Conservation (phyloP, 2,797 vertebrate species). For the Acipenser transmontanus region DNA sequence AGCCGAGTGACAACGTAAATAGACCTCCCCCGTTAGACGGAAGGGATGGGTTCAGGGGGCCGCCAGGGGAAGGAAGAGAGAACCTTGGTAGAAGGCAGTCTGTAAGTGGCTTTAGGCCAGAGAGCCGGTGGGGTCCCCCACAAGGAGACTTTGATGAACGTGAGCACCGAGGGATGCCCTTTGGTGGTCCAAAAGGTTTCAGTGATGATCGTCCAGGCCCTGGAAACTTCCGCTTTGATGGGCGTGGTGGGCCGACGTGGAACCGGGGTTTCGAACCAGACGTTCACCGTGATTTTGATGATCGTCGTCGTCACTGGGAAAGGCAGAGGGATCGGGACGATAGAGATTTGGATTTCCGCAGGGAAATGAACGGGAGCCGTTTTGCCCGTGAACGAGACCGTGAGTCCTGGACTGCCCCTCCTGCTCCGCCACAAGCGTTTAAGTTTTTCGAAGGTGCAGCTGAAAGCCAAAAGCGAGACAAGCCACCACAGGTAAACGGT, state of each 20-base stretch:
- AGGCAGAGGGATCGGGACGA: conserved; percentile 92
- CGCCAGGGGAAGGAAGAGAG: conserved; percentile 66
- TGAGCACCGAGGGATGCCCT: conserved; percentile 66
- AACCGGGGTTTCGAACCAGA: conserved; percentile 79
- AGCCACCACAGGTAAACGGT: conserved; percentile 73
- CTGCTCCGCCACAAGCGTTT: conserved; percentile 63
- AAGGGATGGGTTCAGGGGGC: conserved; percentile 57
- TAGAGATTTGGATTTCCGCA: conserved; percentile 89
- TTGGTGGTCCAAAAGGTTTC: conserved; percentile 74
- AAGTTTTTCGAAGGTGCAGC: conserved; percentile 67
- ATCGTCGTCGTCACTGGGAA: conserved; percentile 91
- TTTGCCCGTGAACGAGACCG: conserved; percentile 78
- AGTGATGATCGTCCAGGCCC: conserved; percentile 77
- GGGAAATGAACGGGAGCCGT: conserved; percentile 88
- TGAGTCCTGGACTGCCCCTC: conserved; percentile 57
- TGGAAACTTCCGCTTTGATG: conserved; percentile 84
- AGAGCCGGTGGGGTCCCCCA: conserved; percentile 86
- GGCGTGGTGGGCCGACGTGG: conserved; percentile 72
- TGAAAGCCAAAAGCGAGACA: conserved; percentile 63
- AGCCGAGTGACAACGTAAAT: conserved; percentile 72
- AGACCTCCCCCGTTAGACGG: conserved; percentile 64
- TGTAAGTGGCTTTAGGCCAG: conserved; percentile 77
- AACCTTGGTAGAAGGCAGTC: conserved; percentile 69
- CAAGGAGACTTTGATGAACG: conserved; percentile 95
- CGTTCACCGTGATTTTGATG: conserved; percentile 90